Base-by-base conservation (phyloP, 1,140 invertebrate species). In the Drosophila rhopaloa region DNA sequence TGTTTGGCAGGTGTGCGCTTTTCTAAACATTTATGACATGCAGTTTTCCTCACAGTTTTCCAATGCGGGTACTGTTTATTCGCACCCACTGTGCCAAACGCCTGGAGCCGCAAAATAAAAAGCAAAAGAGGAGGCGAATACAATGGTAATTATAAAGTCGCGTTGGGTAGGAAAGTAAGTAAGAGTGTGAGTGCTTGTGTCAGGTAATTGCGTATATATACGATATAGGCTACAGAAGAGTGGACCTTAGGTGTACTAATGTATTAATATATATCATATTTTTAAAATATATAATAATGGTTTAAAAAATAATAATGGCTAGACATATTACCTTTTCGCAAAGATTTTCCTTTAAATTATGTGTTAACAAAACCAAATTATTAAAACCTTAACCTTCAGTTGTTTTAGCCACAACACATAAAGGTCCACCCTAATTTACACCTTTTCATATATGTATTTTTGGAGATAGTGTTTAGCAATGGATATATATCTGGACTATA, bases 121-220 rank as follows among this genome's bases (percentile, higher is more conserved):
- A 70, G 41, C 43, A 70, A 57, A 50, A 70, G 65, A 41, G 27
- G 51, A 19, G 19, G 51, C 29, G 43, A 47, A 41, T 58, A 71
- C 68, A 71, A 71, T 58, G 53, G 44, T 67, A 58, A 71, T 71
- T 71, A 71, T 50, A 71, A 71, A 71, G 51, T 71, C 68, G 53
- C 50, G 57, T 71, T 58, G 60, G 47, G 47, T 19, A 24, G 47
- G 5, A 53, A 66, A 53, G 24, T 40, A 11, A 24, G n/a, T 46
- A 24, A 13, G 63, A 56, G 50, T 55, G 27, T 40, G 41, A 67
- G 27, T 55, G 67, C 66, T 50, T 57, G 75, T 78, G 75, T 32
- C 58, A 56, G 67, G 66, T 79, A 79, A 79, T 79, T 78, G 59
- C 29, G 54, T 44, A 29, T 41, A 53, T 35, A 56, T 40, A 47